Percentiles rank a stretch among this genome's conserved stretches.
Evolutionary conservation across 2,113 vertebrate genomes (phyloP).

Genomic region (Puntigrus tetrazona): DNA sequence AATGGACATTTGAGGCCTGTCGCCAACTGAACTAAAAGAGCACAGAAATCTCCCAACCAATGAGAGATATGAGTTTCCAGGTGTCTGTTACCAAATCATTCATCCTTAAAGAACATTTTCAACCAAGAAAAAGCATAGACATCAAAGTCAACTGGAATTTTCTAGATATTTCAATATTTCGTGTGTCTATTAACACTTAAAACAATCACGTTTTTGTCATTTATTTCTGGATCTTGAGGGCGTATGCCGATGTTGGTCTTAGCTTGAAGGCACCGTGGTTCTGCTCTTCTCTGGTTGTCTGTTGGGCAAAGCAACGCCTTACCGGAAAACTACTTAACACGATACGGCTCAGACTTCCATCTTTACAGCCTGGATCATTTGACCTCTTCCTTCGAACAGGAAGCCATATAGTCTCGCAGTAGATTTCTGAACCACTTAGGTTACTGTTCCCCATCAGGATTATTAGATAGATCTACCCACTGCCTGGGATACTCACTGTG

Average conservation of each 20-base stretch:
- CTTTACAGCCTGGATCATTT: constrained; percentile 48
- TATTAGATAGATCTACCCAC: constrained; percentile 58
- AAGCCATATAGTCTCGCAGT: constrained; percentile 61
- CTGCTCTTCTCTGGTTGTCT: constrained; percentile 20
- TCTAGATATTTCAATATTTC: constrained; percentile 64
- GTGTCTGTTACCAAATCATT: constrained; percentile 60
- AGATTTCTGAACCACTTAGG: constrained; percentile 55
- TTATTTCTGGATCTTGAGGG: constrained; percentile 28
- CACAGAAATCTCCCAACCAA: constrained; percentile 49
- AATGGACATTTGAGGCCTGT: constrained; percentile 97
- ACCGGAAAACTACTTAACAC: constrained; percentile 32
- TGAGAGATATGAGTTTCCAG: constrained; percentile 48
- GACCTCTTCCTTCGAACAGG: constrained; percentile 43
- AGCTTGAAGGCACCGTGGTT: constrained; percentile 13
- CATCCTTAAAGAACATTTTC: constrained; percentile 45
- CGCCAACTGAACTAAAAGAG: constrained; percentile 91
- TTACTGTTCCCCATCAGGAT: constrained; percentile 44
- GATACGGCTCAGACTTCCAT: constrained; percentile 37
- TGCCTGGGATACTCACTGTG: constrained; percentile 77
- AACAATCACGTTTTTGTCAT: constrained; percentile 21
- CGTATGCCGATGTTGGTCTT: constrained; percentile 16
- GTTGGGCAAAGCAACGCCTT: constrained; percentile 46
- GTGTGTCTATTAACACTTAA: constrained; percentile 49
- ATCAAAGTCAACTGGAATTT: constrained; percentile 62
- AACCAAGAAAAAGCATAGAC: constrained; percentile 53